phyloP scores from a whole-genome alignment of 1,140 invertebrate genomes.

The Danaus melanippus region DNA sequence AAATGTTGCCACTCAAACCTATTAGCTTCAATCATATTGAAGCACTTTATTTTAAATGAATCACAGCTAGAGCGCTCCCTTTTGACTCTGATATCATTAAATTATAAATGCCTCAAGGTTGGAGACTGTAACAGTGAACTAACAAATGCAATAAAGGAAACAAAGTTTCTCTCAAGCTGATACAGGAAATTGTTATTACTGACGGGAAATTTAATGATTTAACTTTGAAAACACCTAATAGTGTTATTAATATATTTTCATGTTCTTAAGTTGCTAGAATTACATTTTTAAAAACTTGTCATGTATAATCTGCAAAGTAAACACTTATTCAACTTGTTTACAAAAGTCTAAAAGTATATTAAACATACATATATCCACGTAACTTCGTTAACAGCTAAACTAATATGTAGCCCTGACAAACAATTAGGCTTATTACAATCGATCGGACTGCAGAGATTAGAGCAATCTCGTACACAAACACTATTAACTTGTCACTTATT shows the following conservation, averaged over 20 bases:
- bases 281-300: background rate
- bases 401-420: too few species aligned
- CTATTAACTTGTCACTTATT: constrained; percentile 11
- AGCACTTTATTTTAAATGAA: too few species aligned
- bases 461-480: constrained; percentile 20
- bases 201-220: constrained; percentile 11
- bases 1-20: too few species aligned
- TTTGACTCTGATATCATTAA: too few species aligned
- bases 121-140: constrained; percentile 9
- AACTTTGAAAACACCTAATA: background rate
- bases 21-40: too few species aligned
- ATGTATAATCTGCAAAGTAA: background rate
- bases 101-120: constrained; percentile 1
- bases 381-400: too few species aligned
- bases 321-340: too few species aligned
- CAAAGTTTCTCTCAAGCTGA: constrained; percentile 3
- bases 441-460: constrained; percentile 9
- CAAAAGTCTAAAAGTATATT: too few species aligned
- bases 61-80: too few species aligned
- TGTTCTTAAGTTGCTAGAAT: background rate
- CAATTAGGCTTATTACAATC: background rate
- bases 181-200: constrained; percentile 18
- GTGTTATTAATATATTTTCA: constrained; percentile 1
- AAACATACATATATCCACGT: too few species aligned
- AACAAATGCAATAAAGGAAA: constrained; percentile 11